Evolutionary conservation across 1,140 invertebrate genomes (phyloP), one percentile per base, ranked within the genome.

Genomic region (Araneus ventricosus): DNA sequence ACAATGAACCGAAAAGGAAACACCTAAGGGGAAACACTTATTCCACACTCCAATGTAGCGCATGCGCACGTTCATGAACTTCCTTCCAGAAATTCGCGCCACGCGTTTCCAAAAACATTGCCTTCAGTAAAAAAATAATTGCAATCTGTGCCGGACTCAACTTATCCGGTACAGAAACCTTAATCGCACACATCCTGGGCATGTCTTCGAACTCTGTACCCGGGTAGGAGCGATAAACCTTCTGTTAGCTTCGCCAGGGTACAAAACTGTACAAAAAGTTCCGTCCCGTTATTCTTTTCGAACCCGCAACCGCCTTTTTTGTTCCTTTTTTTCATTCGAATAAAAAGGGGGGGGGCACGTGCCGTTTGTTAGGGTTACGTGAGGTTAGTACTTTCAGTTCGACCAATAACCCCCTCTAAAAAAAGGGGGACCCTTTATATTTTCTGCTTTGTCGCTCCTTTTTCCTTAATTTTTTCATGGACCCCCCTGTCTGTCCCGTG

Each of bases 141-240:
- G 82, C 82, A 84, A 27, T 84, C 7, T 90, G 41, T 84, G 70
- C 70, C 70, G 70, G 70, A 75, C 70, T 34, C 30, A 37, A 75
- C 17, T 30, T 92, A 92, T 92, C 90, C 90, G 90, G 90, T 92
- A 92, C 61, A 92, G 90, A 86, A 86, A 92, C 90, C 90, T 75
- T 61, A 86, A 92, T 92, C 90, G 41, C 39, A 20, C 14, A 39
- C 37, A 70, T 88, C 87, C 87, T 88, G 87, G 14, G 59, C 10
- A 59, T 75, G 70, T 75, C 70, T 75, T 57, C 82, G 82, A 84
- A 84, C 82, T 30, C 45, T 45, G 41, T 52, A 84, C 82, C 45
- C 45, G n/a, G 45, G 27, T 30, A 84, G 17, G 82, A 52, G 82
- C 82, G 82, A 52, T 84, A 84, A 84, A 84, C 82, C 82, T 41